These are phyloP conservation scores for Champsocephalus esox DNA, from an alignment of 2,797 vertebrate species.

Conservation along the genomic window DNA sequence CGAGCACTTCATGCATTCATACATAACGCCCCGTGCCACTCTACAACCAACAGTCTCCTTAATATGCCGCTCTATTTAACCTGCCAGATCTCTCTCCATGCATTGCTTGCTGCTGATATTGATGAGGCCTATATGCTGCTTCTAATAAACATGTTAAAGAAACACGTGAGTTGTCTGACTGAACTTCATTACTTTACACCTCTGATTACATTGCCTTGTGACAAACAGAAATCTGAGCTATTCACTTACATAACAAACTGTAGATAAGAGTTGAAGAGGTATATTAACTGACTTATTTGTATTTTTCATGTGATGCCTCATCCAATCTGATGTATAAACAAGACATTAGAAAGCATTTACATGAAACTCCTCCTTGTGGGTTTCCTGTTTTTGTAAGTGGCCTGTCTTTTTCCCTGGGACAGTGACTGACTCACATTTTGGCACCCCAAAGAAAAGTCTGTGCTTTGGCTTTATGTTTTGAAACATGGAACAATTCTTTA, in stretches of 20 bases:
- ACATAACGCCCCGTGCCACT: too few relatives aligned
- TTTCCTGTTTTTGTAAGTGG: constrained; percentile 27
- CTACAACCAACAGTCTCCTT: too few relatives aligned
- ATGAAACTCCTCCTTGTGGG: constrained; percentile 18
- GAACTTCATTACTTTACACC: not conserved
- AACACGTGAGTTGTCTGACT: too few relatives aligned
- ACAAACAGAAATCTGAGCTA: not conserved
- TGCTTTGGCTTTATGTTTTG: not conserved
- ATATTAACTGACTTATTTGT: not conserved
- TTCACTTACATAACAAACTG: not conserved
- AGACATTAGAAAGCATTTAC: constrained; percentile 3
- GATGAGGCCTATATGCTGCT: too few relatives aligned
- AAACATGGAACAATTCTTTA: constrained; percentile 13
- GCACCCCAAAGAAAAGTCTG: not conserved
- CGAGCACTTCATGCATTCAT: too few relatives aligned
- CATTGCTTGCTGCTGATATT: too few relatives aligned
- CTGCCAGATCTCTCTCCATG: too few relatives aligned
- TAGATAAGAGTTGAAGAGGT: not conserved
- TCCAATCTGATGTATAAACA: not conserved
- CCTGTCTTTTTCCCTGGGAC: not conserved
- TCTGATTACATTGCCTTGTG: not conserved
- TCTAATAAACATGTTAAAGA: too few relatives aligned
- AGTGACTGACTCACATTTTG: constrained; percentile 19
- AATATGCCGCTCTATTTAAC: too few relatives aligned
- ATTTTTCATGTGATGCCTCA: not conserved